Conservation (phyloP, 2,797 vertebrate species). For the Epinephelus coioides region DNA sequence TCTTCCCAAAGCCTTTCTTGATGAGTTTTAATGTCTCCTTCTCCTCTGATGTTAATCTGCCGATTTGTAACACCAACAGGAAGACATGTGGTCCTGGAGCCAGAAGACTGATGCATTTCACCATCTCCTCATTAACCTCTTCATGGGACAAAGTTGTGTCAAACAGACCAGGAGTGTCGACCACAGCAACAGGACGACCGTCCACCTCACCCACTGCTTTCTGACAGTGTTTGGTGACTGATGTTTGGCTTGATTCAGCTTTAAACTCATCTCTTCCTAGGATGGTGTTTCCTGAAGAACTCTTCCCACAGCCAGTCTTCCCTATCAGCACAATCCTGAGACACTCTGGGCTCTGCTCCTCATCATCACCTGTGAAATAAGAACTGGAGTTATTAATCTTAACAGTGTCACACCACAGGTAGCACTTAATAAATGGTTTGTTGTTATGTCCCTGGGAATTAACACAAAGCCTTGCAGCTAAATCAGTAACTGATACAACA, state of each 20-base stretch:
- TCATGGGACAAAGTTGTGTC: neutral
- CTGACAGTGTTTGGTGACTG: neutral
- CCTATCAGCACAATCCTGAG: slow-evolving; percentile 58
- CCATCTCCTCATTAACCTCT: slow-evolving; percentile 26
- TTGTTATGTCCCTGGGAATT: no score
- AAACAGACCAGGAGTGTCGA: slow-evolving; percentile 58
- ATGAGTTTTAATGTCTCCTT: slow-evolving; percentile 28
- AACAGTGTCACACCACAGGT: no score
- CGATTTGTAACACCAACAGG: slow-evolving; percentile 53
- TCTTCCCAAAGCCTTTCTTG: slow-evolving; percentile 13
- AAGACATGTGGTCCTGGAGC: slow-evolving; percentile 62
- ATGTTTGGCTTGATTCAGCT: fast-evolving
- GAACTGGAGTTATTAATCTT: neutral
- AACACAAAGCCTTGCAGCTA: no score
- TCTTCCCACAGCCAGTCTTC: slow-evolving; percentile 59
- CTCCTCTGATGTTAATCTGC: neutral
- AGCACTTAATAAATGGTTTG: no score
- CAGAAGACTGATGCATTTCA: slow-evolving; percentile 51
- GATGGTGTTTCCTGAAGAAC: slow-evolving; percentile 52
- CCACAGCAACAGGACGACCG: slow-evolving; percentile 19
- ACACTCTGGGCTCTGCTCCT: slow-evolving; percentile 2
- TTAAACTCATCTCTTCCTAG: neutral
- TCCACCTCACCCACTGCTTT: neutral
- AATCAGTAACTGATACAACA: no score
- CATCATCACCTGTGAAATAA: neutral